Evolutionary conservation across 2,797 vertebrate species (phyloP).

Genomic region (Perdix hodgsoniae): DNA sequence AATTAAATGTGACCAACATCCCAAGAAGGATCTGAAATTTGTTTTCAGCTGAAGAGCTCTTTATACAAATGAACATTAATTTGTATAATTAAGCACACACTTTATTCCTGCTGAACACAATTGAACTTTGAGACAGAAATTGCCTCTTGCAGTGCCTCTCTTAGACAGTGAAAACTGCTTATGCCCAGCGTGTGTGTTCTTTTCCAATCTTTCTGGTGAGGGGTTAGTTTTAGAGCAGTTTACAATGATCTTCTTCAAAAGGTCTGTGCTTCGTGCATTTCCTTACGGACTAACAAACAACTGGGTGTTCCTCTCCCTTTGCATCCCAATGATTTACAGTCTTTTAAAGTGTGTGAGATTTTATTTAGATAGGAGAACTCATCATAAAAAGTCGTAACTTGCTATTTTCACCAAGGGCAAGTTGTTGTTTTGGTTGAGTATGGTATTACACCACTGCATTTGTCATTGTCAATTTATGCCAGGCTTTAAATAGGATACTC

Average conservation of each 20-base stretch:
- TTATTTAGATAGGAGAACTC: not conserved
- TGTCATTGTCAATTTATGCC: slow-evolving; percentile 17
- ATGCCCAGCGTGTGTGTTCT: not conserved
- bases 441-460: not conserved
- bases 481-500: slow-evolving; percentile 40
- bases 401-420: not conserved
- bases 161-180: not conserved
- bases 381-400: not conserved
- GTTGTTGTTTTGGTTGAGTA: not conserved
- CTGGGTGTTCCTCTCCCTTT: not conserved
- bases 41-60: not conserved
- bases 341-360: not conserved
- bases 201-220: not conserved
- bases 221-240: not conserved
- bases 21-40: not conserved
- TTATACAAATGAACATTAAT: slow-evolving; percentile 1
- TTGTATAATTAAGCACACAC: not conserved
- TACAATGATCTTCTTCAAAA: not conserved
- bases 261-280: not conserved
- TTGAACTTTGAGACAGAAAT: not conserved
- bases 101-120: not conserved
- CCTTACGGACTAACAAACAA: not conserved
- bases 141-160: not conserved
- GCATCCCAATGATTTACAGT: not conserved
- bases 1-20: slow-evolving; percentile 7